Conservation (phyloP, 2,888 invertebrate species). For the Timandra comae region DNA sequence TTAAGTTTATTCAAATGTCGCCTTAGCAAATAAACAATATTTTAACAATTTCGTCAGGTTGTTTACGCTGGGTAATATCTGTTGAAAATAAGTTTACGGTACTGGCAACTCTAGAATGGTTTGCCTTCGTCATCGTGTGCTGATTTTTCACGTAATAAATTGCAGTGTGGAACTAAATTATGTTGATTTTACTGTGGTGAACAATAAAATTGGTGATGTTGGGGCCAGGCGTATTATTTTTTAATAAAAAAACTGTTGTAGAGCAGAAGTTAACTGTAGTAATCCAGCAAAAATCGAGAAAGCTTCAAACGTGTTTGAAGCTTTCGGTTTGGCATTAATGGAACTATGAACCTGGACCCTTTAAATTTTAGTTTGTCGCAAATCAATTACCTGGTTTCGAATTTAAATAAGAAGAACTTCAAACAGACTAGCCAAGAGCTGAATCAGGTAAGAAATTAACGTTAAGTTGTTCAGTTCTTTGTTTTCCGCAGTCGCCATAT, state of each 20-base stretch:
- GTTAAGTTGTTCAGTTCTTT: slow-evolving; percentile 39
- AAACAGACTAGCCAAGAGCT: slow-evolving; percentile 93
- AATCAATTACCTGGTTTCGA: slow-evolving; percentile 97
- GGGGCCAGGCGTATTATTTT: slow-evolving; percentile 63
- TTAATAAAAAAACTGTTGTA: slow-evolving; percentile 63
- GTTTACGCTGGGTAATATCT: too few relatives aligned
- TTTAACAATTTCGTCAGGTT: too few relatives aligned
- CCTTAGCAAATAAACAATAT: too few relatives aligned
- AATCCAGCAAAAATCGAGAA: slow-evolving; percentile 87
- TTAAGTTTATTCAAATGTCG: too few relatives aligned
- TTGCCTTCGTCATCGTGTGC: slow-evolving; percentile 55
- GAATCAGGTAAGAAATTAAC: slow-evolving; percentile 84
- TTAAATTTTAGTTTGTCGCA: slow-evolving; percentile 99
- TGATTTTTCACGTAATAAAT: slow-evolving; percentile 35
- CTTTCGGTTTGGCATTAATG: slow-evolving; percentile 94
- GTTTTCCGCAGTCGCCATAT: slow-evolving; percentile 73
- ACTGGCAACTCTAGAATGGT: slow-evolving; percentile 7
- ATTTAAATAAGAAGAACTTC: slow-evolving; percentile 97
- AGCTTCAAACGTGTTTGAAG: slow-evolving; percentile 96
- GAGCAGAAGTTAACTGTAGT: slow-evolving; percentile 66
- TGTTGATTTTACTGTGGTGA: slow-evolving; percentile 58
- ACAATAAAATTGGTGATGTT: slow-evolving; percentile 71
- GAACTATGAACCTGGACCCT: slow-evolving; percentile 99
- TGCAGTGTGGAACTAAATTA: slow-evolving; percentile 48
- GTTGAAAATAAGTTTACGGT: too few relatives aligned